Evolutionary conservation across 2,797 vertebrate species (phyloP).

Genomic region (Sandelia bainsii): DNA sequence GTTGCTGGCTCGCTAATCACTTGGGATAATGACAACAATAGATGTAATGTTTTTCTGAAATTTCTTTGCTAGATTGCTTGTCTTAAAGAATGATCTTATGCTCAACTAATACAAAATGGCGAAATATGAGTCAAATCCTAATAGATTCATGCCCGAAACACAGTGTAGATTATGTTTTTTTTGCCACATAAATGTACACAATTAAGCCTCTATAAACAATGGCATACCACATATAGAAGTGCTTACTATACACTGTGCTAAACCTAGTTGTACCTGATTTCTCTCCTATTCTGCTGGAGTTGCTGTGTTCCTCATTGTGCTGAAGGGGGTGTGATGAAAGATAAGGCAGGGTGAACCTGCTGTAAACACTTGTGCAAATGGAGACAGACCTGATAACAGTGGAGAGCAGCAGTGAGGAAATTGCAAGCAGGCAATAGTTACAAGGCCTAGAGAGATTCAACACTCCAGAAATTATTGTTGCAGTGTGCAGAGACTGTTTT

Average conservation of each 20-base stretch:
- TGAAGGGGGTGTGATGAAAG: slow-evolving; percentile 65
- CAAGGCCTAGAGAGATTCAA: slow-evolving; percentile 59
- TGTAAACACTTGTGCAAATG: slow-evolving; percentile 73
- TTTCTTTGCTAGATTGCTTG: background rate
- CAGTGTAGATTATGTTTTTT: background rate
- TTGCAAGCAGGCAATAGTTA: slow-evolving; percentile 67
- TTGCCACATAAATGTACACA: slow-evolving; percentile 26
- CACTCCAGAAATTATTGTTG: slow-evolving; percentile 70
- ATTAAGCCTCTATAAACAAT: slow-evolving; percentile 17
- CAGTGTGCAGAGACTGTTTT: slow-evolving; percentile 63
- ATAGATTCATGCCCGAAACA: background rate
- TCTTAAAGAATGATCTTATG: slow-evolving; percentile 1
- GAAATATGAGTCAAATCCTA: background rate
- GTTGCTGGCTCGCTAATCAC: slow-evolving; percentile 32
- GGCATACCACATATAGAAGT: background rate
- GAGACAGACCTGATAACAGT: slow-evolving; percentile 74
- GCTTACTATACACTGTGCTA: slow-evolving; percentile 20
- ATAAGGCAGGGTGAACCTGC: slow-evolving; percentile 64
- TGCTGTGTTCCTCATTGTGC: slow-evolving; percentile 61
- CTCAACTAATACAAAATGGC: slow-evolving; percentile 5
- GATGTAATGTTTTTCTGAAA: slow-evolving; percentile 33
- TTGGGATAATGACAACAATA: slow-evolving; percentile 22
- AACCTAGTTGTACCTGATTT: slow-evolving; percentile 27
- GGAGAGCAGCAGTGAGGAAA: slow-evolving; percentile 70
- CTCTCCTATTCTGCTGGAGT: slow-evolving; percentile 49